phyloP scores from a whole-genome alignment of 2,888 invertebrate species.

The Thymelicus acteon region DNA sequence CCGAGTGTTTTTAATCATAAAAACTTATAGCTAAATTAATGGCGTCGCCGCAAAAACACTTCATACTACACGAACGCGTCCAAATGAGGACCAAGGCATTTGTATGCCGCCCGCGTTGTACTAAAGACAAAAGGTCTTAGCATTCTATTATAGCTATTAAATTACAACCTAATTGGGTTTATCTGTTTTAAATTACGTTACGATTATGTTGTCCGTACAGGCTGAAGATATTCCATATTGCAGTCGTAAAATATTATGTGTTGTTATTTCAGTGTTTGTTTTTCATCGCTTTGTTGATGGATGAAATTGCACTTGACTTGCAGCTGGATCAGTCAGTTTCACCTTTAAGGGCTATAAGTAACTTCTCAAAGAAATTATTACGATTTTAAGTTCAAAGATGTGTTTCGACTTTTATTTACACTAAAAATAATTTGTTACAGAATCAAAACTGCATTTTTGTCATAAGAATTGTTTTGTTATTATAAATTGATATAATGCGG shows the following conservation, averaged over 20 bases:
- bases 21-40: constrained; percentile 1
- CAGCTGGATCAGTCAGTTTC: too few species aligned
- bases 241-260: constrained; percentile 30
- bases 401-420: too few species aligned
- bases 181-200: constrained; percentile 38
- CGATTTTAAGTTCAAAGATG: too few species aligned
- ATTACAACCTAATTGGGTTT: constrained; percentile 36
- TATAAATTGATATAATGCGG: too few species aligned
- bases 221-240: constrained; percentile 23
- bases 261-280: not conserved
- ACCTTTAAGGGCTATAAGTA: too few species aligned
- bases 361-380: too few species aligned
- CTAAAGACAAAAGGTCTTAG: constrained; percentile 34
- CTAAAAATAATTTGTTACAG: too few species aligned
- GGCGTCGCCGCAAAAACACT: not conserved
- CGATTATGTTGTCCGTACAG: constrained; percentile 34
- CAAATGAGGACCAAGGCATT: constrained; percentile 14
- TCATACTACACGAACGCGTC: not conserved
- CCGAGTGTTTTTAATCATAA: not conserved
- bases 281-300: not conserved
- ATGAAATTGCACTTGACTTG: not conserved
- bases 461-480: too few species aligned
- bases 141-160: constrained; percentile 35
- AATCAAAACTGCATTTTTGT: too few species aligned
- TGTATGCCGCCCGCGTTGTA: constrained; percentile 31